phyloP scores from a whole-genome alignment of 2,888 invertebrate species.

The Parnassius smintheus region DNA sequence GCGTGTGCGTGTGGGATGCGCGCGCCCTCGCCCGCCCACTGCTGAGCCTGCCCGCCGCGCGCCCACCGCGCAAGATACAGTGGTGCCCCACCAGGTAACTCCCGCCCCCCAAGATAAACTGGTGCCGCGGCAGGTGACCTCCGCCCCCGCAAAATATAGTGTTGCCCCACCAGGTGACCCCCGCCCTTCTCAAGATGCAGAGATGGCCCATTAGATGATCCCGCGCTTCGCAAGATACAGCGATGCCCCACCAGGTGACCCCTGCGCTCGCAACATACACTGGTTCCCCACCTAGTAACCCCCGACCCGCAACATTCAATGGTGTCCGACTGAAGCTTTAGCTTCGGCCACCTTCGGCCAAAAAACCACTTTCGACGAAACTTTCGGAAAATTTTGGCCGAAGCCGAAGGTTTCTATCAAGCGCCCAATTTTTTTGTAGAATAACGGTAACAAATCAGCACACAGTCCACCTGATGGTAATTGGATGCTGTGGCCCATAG shows the following conservation, averaged over 20 bases:
- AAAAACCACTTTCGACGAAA: too few relatives aligned
- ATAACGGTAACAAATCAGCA: too few relatives aligned
- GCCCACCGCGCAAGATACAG: constrained; percentile 86
- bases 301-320: too few relatives aligned
- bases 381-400: too few relatives aligned
- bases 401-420: too few relatives aligned
- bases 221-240: too few relatives aligned
- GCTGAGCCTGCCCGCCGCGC: constrained; percentile 83
- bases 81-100: constrained; percentile 93
- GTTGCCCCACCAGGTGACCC: constrained; percentile 91
- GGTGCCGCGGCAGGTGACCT: constrained; percentile 64
- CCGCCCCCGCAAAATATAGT: constrained; percentile 84
- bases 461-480: too few relatives aligned
- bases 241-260: constrained; percentile 85
- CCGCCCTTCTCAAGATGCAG: too few relatives aligned
- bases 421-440: too few relatives aligned
- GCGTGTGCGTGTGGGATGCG: constrained; percentile 93
- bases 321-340: constrained; percentile 80
- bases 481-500: too few relatives aligned
- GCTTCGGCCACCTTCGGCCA: constrained; percentile 72
- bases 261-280: constrained; percentile 82
- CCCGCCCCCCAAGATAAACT: too few relatives aligned
- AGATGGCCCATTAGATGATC: too few relatives aligned
- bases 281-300: constrained; percentile 93
- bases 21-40: constrained; percentile 92